Conservation (phyloP, 2,113 vertebrate genomes). For the Variabilichromis moorii region DNA sequence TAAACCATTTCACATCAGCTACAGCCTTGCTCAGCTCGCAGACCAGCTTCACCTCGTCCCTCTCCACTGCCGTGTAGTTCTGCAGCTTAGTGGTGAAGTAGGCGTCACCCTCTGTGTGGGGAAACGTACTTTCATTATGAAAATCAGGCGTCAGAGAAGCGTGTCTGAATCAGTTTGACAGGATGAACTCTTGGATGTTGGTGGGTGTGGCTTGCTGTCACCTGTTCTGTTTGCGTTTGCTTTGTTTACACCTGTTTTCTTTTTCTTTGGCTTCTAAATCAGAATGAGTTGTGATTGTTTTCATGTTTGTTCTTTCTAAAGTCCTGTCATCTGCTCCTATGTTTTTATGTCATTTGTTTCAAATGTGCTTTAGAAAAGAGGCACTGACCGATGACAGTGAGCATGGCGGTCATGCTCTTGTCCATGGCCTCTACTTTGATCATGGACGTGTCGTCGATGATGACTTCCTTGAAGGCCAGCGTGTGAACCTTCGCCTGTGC, state of each 20-base stretch:
- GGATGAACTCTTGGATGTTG: neutral
- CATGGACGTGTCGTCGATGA: conserved; percentile 92
- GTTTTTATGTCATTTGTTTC: neutral
- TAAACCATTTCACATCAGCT: conserved; percentile 93
- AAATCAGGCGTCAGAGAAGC: neutral
- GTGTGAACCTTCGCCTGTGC: conserved; percentile 84
- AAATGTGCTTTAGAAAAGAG: neutral
- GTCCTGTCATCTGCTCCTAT: neutral
- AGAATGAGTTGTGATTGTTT: neutral
- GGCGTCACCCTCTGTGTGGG: conserved; percentile 85
- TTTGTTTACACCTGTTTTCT: neutral
- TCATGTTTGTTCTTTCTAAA: neutral
- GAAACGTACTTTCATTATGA: neutral
- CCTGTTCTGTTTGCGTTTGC: neutral
- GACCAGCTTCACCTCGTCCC: conserved; percentile 87
- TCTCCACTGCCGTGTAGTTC: conserved; percentile 93
- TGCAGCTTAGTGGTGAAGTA: conserved; percentile 95
- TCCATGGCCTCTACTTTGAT: conserved; percentile 92
- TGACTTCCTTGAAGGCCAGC: conserved; percentile 86
- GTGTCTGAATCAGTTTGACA: neutral
- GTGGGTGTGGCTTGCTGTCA: neutral
- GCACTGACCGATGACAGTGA: conserved; percentile 85
- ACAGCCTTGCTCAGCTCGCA: conserved; percentile 91
- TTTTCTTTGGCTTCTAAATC: neutral
- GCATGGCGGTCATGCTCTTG: conserved; percentile 84